Conservation (phyloP, 2,113 vertebrate species). For the Naja naja region DNA sequence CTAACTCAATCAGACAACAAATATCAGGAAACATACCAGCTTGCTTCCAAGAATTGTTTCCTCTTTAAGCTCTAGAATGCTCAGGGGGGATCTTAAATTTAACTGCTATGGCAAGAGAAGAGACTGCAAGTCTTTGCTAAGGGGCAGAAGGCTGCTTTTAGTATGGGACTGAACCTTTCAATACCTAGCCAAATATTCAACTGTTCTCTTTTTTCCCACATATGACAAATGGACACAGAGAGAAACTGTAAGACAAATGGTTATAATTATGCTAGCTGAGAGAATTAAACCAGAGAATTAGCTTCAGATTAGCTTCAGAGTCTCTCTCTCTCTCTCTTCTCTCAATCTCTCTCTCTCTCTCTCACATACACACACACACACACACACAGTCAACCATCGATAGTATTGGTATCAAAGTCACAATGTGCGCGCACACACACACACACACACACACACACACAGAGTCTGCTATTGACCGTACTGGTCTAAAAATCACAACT, state of each 20-base stretch:
- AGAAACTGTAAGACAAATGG: constrained; percentile 27
- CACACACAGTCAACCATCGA: neutral
- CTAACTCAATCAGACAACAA: constrained; percentile 62
- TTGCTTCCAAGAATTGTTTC: constrained; percentile 54
- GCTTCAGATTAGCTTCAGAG: neutral
- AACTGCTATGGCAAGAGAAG: constrained; percentile 38
- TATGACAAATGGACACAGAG: constrained; percentile 18
- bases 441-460: no score
- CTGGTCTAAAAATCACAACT: neutral
- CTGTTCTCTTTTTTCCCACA: neutral
- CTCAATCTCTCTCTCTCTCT: no score
- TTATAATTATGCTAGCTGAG: neutral
- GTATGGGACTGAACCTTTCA: neutral
- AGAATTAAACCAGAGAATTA: neutral
- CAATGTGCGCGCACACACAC: neutral
- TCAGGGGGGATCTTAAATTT: constrained; percentile 56
- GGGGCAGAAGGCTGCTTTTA: constrained; percentile 34
- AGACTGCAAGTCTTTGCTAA: constrained; percentile 51
- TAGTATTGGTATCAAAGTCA: neutral
- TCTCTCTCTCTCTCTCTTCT: neutral
- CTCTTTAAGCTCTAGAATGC: constrained; percentile 56
- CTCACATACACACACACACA: neutral
- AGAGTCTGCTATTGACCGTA: neutral
- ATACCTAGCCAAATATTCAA: neutral
- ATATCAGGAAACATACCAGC: constrained; percentile 56